Evolutionary conservation across 2,888 invertebrate genomes (phyloP), one percentile per base, ranked within the genome.

Genomic region (Pyrrhia umbra): DNA sequence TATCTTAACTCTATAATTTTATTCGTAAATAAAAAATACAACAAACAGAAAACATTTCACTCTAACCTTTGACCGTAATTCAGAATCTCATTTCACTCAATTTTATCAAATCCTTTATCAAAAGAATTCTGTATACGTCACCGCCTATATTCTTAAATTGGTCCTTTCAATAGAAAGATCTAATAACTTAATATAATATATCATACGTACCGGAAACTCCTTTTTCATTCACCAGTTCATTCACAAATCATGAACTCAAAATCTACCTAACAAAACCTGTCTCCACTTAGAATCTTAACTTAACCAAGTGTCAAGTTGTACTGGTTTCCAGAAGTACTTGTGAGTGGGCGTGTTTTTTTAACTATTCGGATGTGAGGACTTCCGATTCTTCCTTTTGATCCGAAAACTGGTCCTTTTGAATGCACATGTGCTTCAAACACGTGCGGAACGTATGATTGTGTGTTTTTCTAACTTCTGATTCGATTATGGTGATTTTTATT

Each of bases 331-430:
- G 10, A 52, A 55, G 55, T 75, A 71, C 59, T 75, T 64, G 59
- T 55, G 54, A 52, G 43, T 21, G 16, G 77, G 81, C 60, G 75
- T 76, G 57, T 60, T 78, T 73, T 66, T 77, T 70, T 55, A 9
- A 49, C 16, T 65, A 62, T 63, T 68, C 64, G 72, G 76, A 80
- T 76, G 75, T 73, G 45, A 69, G 50, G 57, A 83, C 75, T 86
- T 86, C 86, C 86, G 86, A 86, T 86, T 83, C 85, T 67, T 82
- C 86, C 81, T 83, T 85, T 85, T 82, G 75, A 86, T 78, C 69
- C 68, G 68, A 79, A 79, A 79, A 77, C 79, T 65, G 60, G 76
- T 77, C 69, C 77, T 80, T 84, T 80, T 81, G n/a, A 77, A 70
- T 78, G 70, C 83, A 79, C 84, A 84, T 85, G 85, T 85, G 84